These are phyloP conservation scores for Aselliscus stoliczkanus DNA, from an alignment of 2,797 vertebrate species.

Conservation along the genomic window DNA sequence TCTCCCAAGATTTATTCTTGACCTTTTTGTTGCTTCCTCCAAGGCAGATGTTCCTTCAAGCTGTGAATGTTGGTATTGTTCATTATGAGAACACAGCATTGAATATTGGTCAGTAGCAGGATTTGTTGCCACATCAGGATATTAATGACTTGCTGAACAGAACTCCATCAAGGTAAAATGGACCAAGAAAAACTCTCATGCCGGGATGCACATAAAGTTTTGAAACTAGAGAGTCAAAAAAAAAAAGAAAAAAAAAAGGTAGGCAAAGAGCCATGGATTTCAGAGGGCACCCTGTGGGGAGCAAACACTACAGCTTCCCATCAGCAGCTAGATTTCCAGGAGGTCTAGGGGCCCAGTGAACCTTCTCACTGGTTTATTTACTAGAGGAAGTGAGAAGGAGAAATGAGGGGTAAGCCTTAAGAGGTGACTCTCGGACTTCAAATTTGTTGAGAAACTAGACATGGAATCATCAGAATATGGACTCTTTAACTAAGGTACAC, in stretches of 20 bases:
- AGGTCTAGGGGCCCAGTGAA: not conserved
- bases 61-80: slow-evolving; percentile 19
- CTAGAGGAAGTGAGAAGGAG: no score
- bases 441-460: not conserved
- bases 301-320: not conserved
- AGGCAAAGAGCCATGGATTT: not conserved
- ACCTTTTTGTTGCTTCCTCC: not conserved
- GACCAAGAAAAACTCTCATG: not conserved
- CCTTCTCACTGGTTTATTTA: not conserved
- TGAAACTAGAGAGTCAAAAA: not conserved
- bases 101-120: slow-evolving; percentile 3
- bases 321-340: not conserved
- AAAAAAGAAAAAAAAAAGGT: not conserved
- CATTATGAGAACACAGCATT: not conserved
- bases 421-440: not conserved
- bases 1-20: not conserved
- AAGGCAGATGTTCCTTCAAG: not conserved
- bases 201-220: not conserved
- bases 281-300: not conserved
- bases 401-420: not conserved
- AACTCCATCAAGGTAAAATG: not conserved
- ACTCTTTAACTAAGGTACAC: not conserved
- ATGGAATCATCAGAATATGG: not conserved
- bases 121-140: slow-evolving; percentile 21
- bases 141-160: slow-evolving; percentile 37